Evolutionary conservation across 2,888 invertebrate genomes (phyloP).

Genomic region (Leptinotarsa peninsularis): DNA sequence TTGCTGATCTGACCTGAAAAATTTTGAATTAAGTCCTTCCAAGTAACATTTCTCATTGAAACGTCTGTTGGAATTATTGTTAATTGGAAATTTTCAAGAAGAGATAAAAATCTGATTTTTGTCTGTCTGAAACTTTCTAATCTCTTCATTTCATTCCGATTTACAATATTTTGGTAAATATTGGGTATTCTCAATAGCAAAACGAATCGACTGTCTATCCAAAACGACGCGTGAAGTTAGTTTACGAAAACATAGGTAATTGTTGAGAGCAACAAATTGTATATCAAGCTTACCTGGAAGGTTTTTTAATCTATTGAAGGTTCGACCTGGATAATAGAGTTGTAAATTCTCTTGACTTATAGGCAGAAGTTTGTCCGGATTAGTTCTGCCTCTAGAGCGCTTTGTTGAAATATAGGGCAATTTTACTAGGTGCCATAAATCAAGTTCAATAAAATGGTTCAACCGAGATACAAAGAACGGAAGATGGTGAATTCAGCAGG

Average conservation of each 20-base stretch:
- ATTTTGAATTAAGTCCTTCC: too few species aligned
- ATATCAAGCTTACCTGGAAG: conserved; percentile 14
- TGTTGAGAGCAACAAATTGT: conserved; percentile 4
- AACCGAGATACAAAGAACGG: background rate
- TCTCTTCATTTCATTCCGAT: background rate
- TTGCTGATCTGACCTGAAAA: too few species aligned
- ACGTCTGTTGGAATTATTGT: too few species aligned
- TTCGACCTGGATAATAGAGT: conserved; percentile 12
- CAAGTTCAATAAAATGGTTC: conserved; percentile 6
- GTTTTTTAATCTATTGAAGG: conserved; percentile 8
- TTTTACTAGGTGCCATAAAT: conserved; percentile 1
- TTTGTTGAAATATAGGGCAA: conserved; percentile 20
- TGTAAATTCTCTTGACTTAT: background rate
- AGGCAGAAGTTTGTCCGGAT: background rate
- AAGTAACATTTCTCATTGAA: too few species aligned
- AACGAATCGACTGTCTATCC: background rate
- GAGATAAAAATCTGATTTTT: too few species aligned
- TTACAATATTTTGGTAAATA: background rate
- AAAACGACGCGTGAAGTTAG: background rate
- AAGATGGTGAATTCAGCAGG: conserved; percentile 4
- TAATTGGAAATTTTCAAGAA: background rate
- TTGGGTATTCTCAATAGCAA: background rate
- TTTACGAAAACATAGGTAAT: conserved; percentile 7
- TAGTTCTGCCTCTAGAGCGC: conserved; percentile 1
- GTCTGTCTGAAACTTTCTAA: background rate